Base-by-base conservation (phyloP, 2,888 invertebrate species). In the Hermodice carunculata region DNA sequence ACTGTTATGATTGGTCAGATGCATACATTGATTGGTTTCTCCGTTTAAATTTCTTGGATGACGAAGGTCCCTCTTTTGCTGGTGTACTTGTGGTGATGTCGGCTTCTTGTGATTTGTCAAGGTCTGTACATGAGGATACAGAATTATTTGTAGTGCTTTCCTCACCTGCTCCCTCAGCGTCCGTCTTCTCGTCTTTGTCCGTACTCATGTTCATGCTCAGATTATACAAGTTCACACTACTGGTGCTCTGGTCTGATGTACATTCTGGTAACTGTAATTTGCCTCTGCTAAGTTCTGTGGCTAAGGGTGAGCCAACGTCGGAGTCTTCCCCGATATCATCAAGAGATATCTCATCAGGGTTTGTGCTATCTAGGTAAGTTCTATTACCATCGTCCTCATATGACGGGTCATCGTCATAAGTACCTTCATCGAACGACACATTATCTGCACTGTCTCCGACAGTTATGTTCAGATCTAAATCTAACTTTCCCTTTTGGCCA, bases 1-100 rank as follows among this genome's bases (percentile, higher is more conserved):
- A n/a, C n/a, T n/a, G n/a, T n/a, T n/a, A n/a, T n/a, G n/a, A n/a
- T n/a, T n/a, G n/a, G n/a, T n/a, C n/a, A n/a, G 48, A 48, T 5
- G 40, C 46, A n/a, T 88, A 88, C 51, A 88, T 73, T 2, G 86
- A 83, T 66, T 85, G 80, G 76, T 88, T 88, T 37, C 87, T 79
- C 56, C 87, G 72, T 62, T 87, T 87, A 57, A 88, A 87, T 74
- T 85, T 87, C 68, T 87, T 85, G 0, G 67, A 62, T 44, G 40
- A 52, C 8, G 28, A 17, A 8, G 43, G 22, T 4, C 44, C 19
- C 5, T 22, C 48, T 28, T 22, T 43, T 37, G 53, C 3, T 29
- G n/a, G 8, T 14, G 53, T 19, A n/a, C 14, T 6, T 2, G 6
- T 29, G 34, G 48, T 59, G 6, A 37, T 48, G 11, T 29, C 17